Conservation (phyloP, 2,888 invertebrate species). For the Teinopalpus imperialis region DNA sequence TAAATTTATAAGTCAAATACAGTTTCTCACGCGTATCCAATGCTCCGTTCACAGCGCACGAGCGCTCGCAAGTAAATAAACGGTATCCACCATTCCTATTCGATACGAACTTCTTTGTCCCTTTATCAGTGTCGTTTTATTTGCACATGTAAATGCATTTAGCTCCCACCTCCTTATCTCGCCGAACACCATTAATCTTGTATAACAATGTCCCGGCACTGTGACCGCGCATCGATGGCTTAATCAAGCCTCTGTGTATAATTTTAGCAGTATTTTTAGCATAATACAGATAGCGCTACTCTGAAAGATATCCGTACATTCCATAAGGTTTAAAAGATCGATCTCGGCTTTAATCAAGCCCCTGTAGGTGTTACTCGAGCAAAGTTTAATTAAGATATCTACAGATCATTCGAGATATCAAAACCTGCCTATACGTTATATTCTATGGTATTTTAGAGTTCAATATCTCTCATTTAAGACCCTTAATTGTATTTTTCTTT, state of each 20-base stretch:
- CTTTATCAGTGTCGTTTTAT: constrained; percentile 74
- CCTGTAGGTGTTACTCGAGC: constrained; percentile 24
- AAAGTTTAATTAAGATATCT: constrained; percentile 26
- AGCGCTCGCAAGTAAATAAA: constrained; percentile 12
- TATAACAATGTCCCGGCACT: constrained; percentile 73
- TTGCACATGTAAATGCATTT: constrained; percentile 81
- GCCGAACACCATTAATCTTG: constrained; percentile 77
- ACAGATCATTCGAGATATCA: constrained; percentile 25
- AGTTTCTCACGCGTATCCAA: constrained; percentile 10
- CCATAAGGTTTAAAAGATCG: constrained; percentile 35
- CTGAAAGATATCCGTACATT: constrained; percentile 33
- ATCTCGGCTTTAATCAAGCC: constrained; percentile 35
- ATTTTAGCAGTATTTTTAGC: constrained; percentile 52
- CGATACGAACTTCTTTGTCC: constrained; percentile 67
- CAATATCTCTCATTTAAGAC: constrained; percentile 15
- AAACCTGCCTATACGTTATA: constrained; percentile 18
- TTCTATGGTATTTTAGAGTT: constrained; percentile 20
- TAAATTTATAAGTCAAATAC: background rate
- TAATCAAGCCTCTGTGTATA: constrained; percentile 61
- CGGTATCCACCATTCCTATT: constrained; percentile 49
- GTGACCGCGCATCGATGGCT: constrained; percentile 65
- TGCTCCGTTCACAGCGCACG: background rate
- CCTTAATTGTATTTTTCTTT: constrained; percentile 15
- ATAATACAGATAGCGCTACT: constrained; percentile 33
- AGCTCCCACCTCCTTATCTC: constrained; percentile 76